These are phyloP conservation scores for Psettodes erumei DNA, from an alignment of 2,113 vertebrate genomes.

Conservation along the genomic window DNA sequence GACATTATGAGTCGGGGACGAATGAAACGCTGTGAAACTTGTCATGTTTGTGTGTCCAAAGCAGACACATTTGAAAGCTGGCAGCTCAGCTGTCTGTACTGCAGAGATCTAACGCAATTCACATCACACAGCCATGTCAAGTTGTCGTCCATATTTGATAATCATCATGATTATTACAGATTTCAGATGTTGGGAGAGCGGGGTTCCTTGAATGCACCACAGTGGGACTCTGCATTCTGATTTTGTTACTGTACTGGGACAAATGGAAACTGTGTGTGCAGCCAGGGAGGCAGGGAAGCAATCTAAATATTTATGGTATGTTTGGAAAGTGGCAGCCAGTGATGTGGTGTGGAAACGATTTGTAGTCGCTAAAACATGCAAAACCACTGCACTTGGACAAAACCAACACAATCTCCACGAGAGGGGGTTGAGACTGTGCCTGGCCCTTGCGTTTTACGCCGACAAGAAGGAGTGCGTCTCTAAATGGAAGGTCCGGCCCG, in stretches of 20 bases:
- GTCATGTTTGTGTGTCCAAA: too few relatives aligned
- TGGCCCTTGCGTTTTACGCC: not conserved
- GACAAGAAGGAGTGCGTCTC: not conserved
- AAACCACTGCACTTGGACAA: not conserved
- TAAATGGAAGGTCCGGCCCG: slow-evolving; percentile 24
- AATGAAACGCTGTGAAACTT: too few relatives aligned
- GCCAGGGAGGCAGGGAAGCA: not conserved
- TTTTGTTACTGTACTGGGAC: not conserved
- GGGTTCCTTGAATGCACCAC: not conserved
- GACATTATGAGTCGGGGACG: too few relatives aligned
- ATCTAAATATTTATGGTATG: slow-evolving; percentile 16
- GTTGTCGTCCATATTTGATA: too few relatives aligned
- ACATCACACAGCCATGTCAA: not conserved
- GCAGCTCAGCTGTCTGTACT: too few relatives aligned
- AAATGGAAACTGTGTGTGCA: not conserved
- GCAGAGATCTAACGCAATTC: not conserved
- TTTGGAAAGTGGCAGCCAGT: not conserved
- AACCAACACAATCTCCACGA: not conserved
- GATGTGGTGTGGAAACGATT: not conserved
- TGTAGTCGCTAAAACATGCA: slow-evolving; percentile 1
- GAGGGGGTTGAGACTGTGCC: not conserved
- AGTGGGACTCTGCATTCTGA: not conserved
- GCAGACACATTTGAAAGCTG: too few relatives aligned
- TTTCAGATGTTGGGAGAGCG: not conserved
- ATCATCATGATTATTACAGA: too few relatives aligned